Evolutionary conservation across 2,113 vertebrate genomes (phyloP).

Genomic region (Peromyscus maniculatus): DNA sequence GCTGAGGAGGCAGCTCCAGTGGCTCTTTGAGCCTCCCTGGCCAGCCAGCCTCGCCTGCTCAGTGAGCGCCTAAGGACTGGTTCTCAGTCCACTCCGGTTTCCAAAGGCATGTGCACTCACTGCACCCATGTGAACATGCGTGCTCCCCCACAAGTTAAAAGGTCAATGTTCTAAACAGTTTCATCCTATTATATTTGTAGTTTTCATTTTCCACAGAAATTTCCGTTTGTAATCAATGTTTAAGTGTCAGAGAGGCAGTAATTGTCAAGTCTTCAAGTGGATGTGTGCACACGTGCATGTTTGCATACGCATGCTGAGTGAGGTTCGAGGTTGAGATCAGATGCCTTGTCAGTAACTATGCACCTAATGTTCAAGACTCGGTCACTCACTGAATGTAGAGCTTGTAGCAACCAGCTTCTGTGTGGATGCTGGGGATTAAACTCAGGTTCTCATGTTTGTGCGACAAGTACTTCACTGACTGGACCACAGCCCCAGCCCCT

Average conservation of each 20-base stretch:
- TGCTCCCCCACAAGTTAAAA: background rate
- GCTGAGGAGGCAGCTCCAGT: background rate
- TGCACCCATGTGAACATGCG: background rate
- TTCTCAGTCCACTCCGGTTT: background rate
- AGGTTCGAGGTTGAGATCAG: background rate
- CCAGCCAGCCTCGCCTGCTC: no score
- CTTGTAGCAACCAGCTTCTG: background rate
- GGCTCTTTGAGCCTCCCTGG: background rate
- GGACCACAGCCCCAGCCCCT: background rate
- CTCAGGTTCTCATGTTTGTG: background rate
- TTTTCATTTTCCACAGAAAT: background rate
- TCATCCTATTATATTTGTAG: background rate
- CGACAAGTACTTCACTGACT: background rate
- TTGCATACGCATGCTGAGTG: no score
- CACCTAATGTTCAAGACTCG: background rate
- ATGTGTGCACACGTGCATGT: background rate
- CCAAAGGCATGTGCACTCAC: background rate
- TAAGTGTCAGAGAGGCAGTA: background rate
- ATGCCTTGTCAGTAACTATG: background rate
- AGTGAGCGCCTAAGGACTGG: no score
- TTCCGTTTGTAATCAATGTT: background rate
- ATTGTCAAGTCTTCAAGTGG: background rate
- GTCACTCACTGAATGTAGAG: background rate
- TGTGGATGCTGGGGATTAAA: background rate
- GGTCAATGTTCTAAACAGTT: background rate